These are phyloP conservation scores for Lordiphosa fenestrarum DNA, from an alignment of 2,888 invertebrate species.

Conservation along the genomic window DNA sequence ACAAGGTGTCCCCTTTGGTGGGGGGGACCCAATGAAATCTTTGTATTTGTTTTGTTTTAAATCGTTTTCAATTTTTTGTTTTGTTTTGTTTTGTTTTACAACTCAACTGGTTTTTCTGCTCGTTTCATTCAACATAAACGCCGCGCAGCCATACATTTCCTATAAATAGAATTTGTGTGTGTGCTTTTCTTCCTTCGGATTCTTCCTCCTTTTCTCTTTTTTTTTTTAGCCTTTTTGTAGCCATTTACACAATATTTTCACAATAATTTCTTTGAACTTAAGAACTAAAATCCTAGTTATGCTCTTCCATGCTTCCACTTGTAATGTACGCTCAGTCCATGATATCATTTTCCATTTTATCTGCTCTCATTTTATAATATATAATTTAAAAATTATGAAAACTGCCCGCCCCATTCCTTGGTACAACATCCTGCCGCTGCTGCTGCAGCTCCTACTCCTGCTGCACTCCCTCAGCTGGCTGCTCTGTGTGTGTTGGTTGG, in stretches of 20 bases:
- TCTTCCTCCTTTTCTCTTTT: conserved; percentile 5
- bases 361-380: conserved; percentile 27
- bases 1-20: conserved; percentile 31
- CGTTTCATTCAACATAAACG: conserved; percentile 55
- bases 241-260: conserved; percentile 37
- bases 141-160: conserved; percentile 24
- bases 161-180: conserved; percentile 38
- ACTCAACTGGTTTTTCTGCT: conserved; percentile 27
- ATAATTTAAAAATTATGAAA: conserved; percentile 59
- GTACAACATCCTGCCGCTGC: conserved; percentile 15
- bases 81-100: conserved; percentile 26
- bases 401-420: conserved; percentile 41
- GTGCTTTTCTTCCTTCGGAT: conserved; percentile 35
- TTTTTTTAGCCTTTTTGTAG: conserved; percentile 44
- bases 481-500: conserved; percentile 38
- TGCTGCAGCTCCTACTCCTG: conserved; percentile 12
- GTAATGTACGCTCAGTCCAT: conserved; percentile 77
- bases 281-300: conserved; percentile 62
- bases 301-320: conserved; percentile 30
- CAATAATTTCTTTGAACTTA: conserved; percentile 56
- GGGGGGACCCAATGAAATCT: conserved; percentile 61
- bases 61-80: conserved; percentile 26
- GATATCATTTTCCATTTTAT: conserved; percentile 63
- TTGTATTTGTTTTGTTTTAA: conserved; percentile 54
- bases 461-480: conserved; percentile 6